These are phyloP conservation scores for Ganaspis brasiliensis DNA, from an alignment of 2,888 invertebrate species.

Conservation along the genomic window DNA sequence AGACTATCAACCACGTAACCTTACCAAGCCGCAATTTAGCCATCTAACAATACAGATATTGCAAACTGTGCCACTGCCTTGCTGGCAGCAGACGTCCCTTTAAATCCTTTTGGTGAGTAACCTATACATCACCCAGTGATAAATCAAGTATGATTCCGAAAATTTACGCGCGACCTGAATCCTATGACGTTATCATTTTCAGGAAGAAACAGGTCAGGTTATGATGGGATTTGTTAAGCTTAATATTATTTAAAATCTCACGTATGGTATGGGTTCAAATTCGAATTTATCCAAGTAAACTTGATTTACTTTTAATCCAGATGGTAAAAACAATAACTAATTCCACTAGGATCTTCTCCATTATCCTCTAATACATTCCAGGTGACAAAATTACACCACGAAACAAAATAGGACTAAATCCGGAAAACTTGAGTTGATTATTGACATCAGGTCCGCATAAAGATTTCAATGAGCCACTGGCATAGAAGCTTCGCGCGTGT, in stretches of 20 bases:
- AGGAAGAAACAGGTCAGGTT: conserved; percentile 32
- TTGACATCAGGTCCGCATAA: too few species aligned
- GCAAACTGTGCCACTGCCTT: conserved; percentile 65
- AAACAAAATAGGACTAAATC: too few species aligned
- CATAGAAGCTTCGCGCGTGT: too few species aligned
- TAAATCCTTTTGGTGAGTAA: conserved; percentile 69
- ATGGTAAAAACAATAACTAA: too few species aligned
- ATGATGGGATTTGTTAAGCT: neutral
- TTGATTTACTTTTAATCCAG: too few species aligned
- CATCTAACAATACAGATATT: conserved; percentile 12
- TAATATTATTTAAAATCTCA: neutral
- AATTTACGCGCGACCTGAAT: conserved; percentile 77
- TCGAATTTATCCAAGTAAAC: too few species aligned
- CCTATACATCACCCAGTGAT: conserved; percentile 72
- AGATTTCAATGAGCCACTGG: too few species aligned
- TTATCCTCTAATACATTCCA: too few species aligned
- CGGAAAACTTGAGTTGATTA: too few species aligned
- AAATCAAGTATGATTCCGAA: conserved; percentile 76
- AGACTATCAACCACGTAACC: neutral
- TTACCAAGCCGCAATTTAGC: conserved; percentile 28
- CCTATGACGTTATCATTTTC: conserved; percentile 69
- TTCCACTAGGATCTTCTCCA: too few species aligned
- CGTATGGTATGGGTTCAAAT: neutral
- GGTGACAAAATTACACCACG: too few species aligned
- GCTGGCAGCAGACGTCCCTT: conserved; percentile 55